A percentile compares a stretch with the other conserved stretches of the same genome.
These are phyloP conservation scores for Tragelaphus strepsiceros DNA, from an alignment of 2,113 vertebrate species.

Conservation along the genomic window DNA sequence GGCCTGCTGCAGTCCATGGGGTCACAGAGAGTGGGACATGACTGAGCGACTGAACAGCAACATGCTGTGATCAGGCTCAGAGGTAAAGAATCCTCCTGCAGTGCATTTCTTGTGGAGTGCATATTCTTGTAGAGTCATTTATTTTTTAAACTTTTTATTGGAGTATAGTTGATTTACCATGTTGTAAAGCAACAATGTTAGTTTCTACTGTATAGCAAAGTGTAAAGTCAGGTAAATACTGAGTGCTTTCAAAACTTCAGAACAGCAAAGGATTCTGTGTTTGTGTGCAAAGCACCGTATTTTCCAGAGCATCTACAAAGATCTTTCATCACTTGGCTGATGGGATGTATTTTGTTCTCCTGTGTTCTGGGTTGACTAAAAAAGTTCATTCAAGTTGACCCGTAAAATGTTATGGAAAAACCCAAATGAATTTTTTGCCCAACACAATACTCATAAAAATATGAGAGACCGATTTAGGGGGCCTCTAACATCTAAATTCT, in stretches of 20 bases:
- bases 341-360: neutral
- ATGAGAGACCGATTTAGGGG: neutral
- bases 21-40: neutral
- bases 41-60: neutral
- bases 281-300: neutral
- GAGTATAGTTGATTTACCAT: neutral
- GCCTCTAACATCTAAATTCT: neutral
- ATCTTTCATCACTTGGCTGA: neutral
- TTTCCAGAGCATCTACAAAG: neutral
- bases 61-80: neutral
- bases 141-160: neutral
- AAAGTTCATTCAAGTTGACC: neutral
- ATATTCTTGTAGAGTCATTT: slow-evolving; percentile 2
- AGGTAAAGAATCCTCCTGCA: neutral
- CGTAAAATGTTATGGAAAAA: neutral
- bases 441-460: neutral
- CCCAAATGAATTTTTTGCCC: neutral
- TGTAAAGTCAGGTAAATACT: neutral
- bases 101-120: too few relatives aligned
- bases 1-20: neutral
- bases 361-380: neutral
- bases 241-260: neutral
- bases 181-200: neutral
- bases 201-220: neutral
- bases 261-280: neutral